Base-by-base conservation (phyloP, 2,113 vertebrate genomes). In the Onychostruthus taczanowskii region DNA sequence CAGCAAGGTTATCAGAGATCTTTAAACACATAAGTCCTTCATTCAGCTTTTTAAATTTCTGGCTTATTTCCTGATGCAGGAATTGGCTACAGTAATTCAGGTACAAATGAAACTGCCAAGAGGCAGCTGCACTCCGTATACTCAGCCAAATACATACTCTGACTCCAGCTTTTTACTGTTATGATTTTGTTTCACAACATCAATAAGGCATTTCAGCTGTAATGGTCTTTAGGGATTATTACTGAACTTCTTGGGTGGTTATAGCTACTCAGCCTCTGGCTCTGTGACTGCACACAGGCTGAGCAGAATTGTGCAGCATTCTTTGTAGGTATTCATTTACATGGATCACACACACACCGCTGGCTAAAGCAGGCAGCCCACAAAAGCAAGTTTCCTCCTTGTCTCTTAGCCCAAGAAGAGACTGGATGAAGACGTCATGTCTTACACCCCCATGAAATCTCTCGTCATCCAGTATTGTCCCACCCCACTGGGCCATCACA, bases 21-120 rank as follows among this genome's bases (percentile, higher is more conserved):
- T 83, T 93, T 62, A 93, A 81, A 87, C 20, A 46, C 15, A 0
- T 24, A 92, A 86, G 41, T 59, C 84, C 41, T 78, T 77, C 49
- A 87, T 61, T 63, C 82, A 82, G 55, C 6, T 59, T 80, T 69
- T 66, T 18, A 12, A 77, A 88, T 88, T 86, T 80, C 85, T 95
- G 79, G 22, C 27, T 86, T 81, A 56, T 84, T 88, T 91, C 52
- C 76, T 75, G 39, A 90, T 31, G 89, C 27, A 20, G 63, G 64
- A 91, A 70, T 52, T 84, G 15, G 41, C 46, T 72, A 24, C 16
- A 91, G 53, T 76, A 95, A 89, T 83, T 94, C 87, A 94, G 75
- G 50, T 88, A 87, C 20, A 83, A 89, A 92, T 73, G 62, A 94
- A 97, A 84, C 58, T 63, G 84, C 62, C 67, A 91, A 61, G 28